Evolutionary conservation across 2,888 invertebrate genomes (phyloP).

Genomic region (Oscheius onirici): DNA sequence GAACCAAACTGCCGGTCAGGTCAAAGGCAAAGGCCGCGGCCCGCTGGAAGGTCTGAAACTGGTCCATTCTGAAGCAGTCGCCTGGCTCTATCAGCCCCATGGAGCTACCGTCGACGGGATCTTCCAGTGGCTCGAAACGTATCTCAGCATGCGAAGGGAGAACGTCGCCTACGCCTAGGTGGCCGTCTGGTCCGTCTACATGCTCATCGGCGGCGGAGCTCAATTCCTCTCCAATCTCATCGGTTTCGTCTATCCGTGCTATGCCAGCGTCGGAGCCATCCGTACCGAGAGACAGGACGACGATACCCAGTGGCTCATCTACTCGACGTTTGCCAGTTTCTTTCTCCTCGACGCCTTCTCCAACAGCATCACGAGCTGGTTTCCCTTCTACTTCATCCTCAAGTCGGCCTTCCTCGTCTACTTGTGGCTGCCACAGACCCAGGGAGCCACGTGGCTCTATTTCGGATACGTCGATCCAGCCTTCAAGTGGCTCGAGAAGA

Average conservation of each 20-base stretch:
- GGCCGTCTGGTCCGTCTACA: conserved; percentile 84
- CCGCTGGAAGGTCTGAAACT: background rate
- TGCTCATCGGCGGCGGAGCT: conserved; percentile 92
- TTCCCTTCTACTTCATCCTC: conserved; percentile 80
- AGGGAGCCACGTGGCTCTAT: conserved; percentile 73
- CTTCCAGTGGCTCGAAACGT: conserved; percentile 39
- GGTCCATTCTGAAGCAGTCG: conserved; percentile 39
- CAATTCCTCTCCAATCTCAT: conserved; percentile 92
- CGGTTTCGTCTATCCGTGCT: conserved; percentile 94
- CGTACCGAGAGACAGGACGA: conserved; percentile 74
- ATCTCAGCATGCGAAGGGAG: conserved; percentile 41
- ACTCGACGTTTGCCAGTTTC: conserved; percentile 92
- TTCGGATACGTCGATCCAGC: conserved; percentile 72
- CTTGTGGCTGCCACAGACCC: conserved; percentile 73
- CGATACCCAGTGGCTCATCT: conserved; percentile 86
- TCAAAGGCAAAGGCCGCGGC: background rate
- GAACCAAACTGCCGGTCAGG: too few species aligned
- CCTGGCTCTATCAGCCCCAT: conserved; percentile 46
- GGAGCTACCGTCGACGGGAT: conserved; percentile 39
- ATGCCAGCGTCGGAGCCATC: conserved; percentile 77
- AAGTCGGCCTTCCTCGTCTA: conserved; percentile 74
- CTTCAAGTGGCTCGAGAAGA: conserved; percentile 60
- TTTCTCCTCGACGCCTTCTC: conserved; percentile 91
- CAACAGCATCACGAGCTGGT: conserved; percentile 83
- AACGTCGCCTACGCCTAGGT: conserved; percentile 69